Evolutionary conservation across 2,888 invertebrate genomes (phyloP).

Genomic region (Terebella lapidaria): DNA sequence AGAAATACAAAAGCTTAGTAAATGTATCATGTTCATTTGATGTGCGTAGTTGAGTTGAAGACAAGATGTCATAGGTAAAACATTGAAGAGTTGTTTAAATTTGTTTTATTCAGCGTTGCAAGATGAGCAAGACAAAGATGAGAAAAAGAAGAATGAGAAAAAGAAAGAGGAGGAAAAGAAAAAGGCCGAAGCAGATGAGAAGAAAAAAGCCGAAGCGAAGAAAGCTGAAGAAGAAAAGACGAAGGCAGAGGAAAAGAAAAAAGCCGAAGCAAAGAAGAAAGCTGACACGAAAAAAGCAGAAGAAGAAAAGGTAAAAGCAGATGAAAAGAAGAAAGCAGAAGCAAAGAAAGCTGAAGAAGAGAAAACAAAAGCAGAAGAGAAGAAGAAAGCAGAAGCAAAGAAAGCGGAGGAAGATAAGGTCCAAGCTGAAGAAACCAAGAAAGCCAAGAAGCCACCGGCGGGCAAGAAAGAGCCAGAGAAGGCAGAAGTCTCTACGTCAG

Average conservation of each 20-base stretch:
- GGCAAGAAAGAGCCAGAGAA: constrained; percentile 5
- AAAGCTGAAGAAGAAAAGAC: constrained; percentile 6
- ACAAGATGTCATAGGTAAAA: too few species aligned
- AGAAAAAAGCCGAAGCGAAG: neutral
- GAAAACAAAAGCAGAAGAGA: neutral
- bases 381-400: neutral
- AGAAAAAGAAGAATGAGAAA: too few species aligned
- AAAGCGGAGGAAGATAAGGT: neutral
- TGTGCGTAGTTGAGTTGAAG: too few species aligned
- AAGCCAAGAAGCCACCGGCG: constrained; percentile 12
- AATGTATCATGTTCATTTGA: too few species aligned
- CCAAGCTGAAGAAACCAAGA: constrained; percentile 24
- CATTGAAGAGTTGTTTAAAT: too few species aligned
- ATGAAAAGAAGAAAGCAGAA: constrained; percentile 1
- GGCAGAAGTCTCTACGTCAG: constrained; percentile 6
- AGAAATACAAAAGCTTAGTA: too few species aligned
- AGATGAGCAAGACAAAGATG: too few species aligned
- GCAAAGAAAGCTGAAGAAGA: neutral
- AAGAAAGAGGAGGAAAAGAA: neutral
- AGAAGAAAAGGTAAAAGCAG: constrained; percentile 3
- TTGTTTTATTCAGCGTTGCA: too few species aligned
- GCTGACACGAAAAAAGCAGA: constrained; percentile 2
- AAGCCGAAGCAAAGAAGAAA: too few species aligned
- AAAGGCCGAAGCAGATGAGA: neutral
- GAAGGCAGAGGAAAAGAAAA: constrained; percentile 29